Evolutionary conservation across 2,113 vertebrate genomes (phyloP).

Genomic region (Motacilla tschutschensis): DNA sequence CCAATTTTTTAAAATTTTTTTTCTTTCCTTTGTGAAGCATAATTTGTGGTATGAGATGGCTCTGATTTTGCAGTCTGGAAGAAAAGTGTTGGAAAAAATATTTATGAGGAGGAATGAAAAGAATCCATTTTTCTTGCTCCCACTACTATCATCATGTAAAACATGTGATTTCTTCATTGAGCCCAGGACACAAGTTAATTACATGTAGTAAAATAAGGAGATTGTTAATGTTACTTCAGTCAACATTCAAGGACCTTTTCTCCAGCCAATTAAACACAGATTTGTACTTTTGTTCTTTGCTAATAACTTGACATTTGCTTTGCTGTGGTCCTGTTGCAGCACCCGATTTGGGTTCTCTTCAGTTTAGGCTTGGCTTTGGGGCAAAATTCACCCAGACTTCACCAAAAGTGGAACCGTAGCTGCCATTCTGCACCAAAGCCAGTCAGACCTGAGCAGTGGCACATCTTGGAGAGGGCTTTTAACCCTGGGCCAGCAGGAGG

Average conservation of each 20-base stretch:
- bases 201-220: not conserved
- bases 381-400: not conserved
- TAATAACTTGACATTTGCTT: not conserved
- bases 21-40: not conserved
- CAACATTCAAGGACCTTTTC: not conserved
- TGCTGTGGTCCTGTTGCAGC: not conserved
- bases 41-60: not conserved
- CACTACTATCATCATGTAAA: not conserved
- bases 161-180: not conserved
- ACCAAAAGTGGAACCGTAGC: not conserved
- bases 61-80: not conserved
- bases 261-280: not conserved
- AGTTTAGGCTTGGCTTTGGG: not conserved
- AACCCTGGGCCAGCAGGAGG: not conserved
- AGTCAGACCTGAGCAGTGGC: not conserved
- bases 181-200: not conserved
- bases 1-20: not conserved
- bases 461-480: not conserved
- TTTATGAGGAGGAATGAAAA: not conserved
- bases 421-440: fast-evolving
- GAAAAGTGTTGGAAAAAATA: not conserved
- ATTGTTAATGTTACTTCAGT: not conserved
- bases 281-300: not conserved
- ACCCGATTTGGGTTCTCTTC: not conserved
- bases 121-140: not conserved